phyloP scores from a whole-genome alignment of 2,113 vertebrate genomes.

The Anarhynchus alexandrinus region DNA sequence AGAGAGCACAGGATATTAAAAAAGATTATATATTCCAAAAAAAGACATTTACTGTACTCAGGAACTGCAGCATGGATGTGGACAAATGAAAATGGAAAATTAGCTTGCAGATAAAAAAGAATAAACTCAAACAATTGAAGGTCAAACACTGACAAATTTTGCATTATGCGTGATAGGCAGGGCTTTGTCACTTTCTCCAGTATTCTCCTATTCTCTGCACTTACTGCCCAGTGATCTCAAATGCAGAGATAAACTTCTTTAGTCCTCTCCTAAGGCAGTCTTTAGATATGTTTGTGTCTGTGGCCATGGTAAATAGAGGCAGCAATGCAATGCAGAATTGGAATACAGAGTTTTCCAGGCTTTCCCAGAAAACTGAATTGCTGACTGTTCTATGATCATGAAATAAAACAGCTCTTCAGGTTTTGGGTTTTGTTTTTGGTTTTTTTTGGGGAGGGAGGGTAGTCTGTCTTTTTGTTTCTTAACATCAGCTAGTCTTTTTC shows the following conservation, averaged over 20 bases:
- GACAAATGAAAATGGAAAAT: not conserved
- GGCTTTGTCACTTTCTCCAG: not conserved
- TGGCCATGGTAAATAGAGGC: not conserved
- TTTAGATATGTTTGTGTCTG: rapidly evolving
- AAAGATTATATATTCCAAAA: not conserved
- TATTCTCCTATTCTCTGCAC: not conserved
- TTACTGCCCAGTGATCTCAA: not conserved
- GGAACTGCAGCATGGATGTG: not conserved
- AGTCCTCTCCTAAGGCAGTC: no score
- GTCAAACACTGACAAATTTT: not conserved
- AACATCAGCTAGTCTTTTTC: not conserved
- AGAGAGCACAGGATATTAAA: conserved; percentile 31
- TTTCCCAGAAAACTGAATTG: not conserved
- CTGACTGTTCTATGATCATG: not conserved
- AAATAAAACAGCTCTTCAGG: not conserved
- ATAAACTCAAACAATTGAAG: not conserved
- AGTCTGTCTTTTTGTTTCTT: not conserved
- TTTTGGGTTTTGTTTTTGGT: no score
- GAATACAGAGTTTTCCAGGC: not conserved
- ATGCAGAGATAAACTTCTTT: not conserved
- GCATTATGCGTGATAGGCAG: rapidly evolving
- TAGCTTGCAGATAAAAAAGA: not conserved
- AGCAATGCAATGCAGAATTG: not conserved
- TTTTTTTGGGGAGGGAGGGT: no score
- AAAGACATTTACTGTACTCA: not conserved